Conservation (phyloP, 2,888 invertebrate genomes). For the Gryllus longicercus region DNA sequence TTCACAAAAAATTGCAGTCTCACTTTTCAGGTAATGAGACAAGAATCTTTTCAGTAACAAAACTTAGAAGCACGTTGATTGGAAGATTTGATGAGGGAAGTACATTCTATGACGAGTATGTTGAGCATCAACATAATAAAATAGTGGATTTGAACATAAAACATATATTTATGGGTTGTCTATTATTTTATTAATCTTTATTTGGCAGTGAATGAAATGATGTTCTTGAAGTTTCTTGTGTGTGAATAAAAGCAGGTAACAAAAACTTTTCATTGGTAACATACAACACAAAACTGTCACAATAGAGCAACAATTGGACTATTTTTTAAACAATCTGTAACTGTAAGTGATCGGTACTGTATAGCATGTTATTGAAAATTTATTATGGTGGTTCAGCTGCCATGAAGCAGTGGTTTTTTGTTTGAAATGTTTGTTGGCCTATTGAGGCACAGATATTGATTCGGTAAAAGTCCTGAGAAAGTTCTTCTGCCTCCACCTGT, state of each 20-base stretch:
- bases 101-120: slow-evolving; percentile 27
- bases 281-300: neutral
- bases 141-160: neutral
- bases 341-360: slow-evolving; percentile 6
- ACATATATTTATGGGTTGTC: slow-evolving; percentile 26
- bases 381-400: neutral
- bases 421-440: neutral
- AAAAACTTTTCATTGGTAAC: neutral
- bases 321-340: slow-evolving; percentile 20
- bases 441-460: neutral
- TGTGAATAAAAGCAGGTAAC: neutral
- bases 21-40: slow-evolving; percentile 26
- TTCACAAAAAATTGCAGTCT: slow-evolving; percentile 35
- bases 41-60: slow-evolving; percentile 26
- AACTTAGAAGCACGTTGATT: slow-evolving; percentile 34
- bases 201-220: slow-evolving; percentile 31
- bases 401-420: neutral
- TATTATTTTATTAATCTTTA: slow-evolving; percentile 24
- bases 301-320: neutral
- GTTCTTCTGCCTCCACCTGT: slow-evolving; percentile 30
- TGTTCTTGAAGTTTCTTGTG: too few species aligned
- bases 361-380: neutral
- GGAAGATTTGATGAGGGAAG: slow-evolving; percentile 33
- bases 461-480: slow-evolving; percentile 32
- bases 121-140: slow-evolving; percentile 26